A percentile compares a stretch with the other conserved stretches of the same genome.
Evolutionary conservation across 2,113 vertebrate genomes (phyloP).

Genomic region (Sceloporus undulatus): DNA sequence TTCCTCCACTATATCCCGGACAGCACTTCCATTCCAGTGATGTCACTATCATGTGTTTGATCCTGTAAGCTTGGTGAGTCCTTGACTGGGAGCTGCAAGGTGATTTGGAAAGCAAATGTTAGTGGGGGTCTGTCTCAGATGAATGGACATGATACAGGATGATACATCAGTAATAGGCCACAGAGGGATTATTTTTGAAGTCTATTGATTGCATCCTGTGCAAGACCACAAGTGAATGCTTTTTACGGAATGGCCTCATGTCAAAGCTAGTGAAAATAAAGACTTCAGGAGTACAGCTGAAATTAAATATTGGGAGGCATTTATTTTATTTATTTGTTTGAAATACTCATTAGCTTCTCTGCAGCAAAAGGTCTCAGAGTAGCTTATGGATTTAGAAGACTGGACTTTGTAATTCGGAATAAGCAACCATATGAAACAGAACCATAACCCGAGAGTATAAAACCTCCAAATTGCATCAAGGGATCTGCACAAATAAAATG

Average conservation of each 20-base stretch:
- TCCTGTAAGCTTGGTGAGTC: conserved; percentile 75
- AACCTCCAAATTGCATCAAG: neutral
- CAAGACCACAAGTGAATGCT: conserved; percentile 2
- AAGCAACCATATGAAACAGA: neutral
- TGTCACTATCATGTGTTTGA: conserved; percentile 83
- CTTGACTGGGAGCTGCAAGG: conserved; percentile 73
- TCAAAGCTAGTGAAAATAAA: conserved; percentile 32
- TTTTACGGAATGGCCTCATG: conserved; percentile 24
- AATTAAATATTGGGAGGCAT: neutral
- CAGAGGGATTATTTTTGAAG: conserved; percentile 39
- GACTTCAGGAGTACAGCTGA: conserved; percentile 16
- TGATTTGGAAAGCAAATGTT: conserved; percentile 38
- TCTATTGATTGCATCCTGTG: conserved; percentile 20
- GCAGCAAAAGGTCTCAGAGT: neutral
- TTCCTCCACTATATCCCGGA: conserved; percentile 77
- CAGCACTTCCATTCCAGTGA: conserved; percentile 85
- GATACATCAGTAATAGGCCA: conserved; percentile 21
- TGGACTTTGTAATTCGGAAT: neutral
- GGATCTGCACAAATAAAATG: neutral
- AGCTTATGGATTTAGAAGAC: neutral
- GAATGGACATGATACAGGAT: conserved; percentile 17
- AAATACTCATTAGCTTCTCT: neutral
- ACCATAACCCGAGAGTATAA: neutral
- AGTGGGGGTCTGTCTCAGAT: conserved; percentile 34
- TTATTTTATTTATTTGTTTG: neutral